phyloP scores from a whole-genome alignment of 2,888 invertebrate species.

The Arrhopalites spinosus region DNA sequence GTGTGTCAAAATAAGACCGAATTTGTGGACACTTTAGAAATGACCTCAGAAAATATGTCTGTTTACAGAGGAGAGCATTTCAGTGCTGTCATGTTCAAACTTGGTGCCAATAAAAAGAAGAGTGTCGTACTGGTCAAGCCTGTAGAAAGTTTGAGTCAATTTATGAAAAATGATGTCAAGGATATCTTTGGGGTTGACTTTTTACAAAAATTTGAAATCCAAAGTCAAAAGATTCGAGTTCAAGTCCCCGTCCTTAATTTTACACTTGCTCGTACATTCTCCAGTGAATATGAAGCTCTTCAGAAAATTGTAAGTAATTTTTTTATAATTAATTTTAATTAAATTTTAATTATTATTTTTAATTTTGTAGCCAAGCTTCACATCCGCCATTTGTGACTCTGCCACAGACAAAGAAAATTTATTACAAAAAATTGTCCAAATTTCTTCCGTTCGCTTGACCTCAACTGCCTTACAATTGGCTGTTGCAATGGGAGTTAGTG shows the following conservation, averaged over 20 bases:
- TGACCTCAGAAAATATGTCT: not conserved
- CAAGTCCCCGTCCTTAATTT: conserved; percentile 13
- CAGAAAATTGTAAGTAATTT: not conserved
- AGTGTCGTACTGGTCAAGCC: conserved; percentile 9
- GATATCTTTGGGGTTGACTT: not conserved
- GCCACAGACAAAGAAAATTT: not conserved
- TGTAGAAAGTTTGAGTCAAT: not conserved
- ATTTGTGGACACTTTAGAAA: not conserved
- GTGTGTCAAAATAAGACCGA: not conserved
- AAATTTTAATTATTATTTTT: not conserved
- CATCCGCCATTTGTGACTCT: conserved; percentile 20
- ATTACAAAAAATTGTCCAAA: conserved; percentile 11
- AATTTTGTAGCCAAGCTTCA: not conserved
- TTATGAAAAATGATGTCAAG: conserved; percentile 1
- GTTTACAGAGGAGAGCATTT: not conserved
- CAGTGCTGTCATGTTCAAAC: not conserved
- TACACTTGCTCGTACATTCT: conserved; percentile 3
- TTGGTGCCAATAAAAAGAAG: not conserved
- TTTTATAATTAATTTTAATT: not conserved
- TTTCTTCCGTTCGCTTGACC: not conserved
- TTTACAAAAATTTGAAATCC: not conserved
- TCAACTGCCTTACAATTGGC: not conserved
- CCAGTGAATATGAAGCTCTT: not conserved
- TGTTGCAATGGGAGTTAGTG: not conserved
- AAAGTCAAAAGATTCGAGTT: not conserved